Percentiles rank a stretch among this genome's conserved stretches.
phyloP scores from a whole-genome alignment of 2,113 vertebrate species.

The Sitta europaea region DNA sequence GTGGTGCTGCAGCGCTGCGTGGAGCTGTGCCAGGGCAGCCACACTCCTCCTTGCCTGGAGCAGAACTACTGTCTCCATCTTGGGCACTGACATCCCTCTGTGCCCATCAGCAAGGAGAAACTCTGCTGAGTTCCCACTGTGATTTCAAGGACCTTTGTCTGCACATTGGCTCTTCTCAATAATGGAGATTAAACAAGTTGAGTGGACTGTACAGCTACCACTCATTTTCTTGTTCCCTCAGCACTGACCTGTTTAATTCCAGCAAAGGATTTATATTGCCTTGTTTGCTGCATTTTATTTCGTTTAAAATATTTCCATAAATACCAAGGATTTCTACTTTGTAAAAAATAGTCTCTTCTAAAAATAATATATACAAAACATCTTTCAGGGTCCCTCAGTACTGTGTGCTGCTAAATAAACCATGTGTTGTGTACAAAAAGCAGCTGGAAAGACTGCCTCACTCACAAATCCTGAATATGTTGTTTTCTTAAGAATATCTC shows the following conservation, averaged over 20 bases:
- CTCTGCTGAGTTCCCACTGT: not conserved
- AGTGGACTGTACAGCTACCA: not conserved
- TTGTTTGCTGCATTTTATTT: not conserved
- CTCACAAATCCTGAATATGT: not conserved
- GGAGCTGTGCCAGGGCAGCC: not conserved
- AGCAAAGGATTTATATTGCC: not conserved
- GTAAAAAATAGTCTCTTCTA: not conserved
- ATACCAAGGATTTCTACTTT: not conserved
- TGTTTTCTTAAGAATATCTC: not conserved
- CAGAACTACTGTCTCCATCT: not conserved
- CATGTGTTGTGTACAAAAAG: not conserved
- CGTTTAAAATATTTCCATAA: not conserved
- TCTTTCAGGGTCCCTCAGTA: not conserved
- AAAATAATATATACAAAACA: not conserved
- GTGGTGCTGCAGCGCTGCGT: fast-evolving
- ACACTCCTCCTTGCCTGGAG: fast-evolving
- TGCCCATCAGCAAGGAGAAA: not conserved
- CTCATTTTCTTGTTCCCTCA: not conserved
- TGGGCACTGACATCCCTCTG: not conserved
- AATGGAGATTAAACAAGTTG: not conserved
- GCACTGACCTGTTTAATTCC: not conserved
- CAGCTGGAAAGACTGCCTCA: not conserved
- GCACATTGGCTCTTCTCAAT: not conserved
- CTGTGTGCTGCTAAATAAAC: not conserved
- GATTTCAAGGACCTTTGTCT: not conserved